These are phyloP conservation scores for Rhizoglyphus robini DNA, from an alignment of 1,140 invertebrate genomes.

Conservation along the genomic window DNA sequence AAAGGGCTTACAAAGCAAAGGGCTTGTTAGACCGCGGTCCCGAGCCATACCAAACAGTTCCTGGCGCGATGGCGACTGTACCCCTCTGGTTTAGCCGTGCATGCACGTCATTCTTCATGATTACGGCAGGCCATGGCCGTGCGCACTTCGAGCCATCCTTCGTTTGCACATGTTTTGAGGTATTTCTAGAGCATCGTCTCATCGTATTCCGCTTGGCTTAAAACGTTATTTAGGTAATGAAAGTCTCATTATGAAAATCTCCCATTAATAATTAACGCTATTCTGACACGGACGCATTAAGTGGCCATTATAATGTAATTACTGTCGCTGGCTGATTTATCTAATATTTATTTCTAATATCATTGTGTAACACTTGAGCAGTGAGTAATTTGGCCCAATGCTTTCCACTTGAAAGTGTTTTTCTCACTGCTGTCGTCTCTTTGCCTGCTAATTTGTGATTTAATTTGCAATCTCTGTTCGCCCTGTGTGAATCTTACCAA, in stretches of 20 bases:
- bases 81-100: no score
- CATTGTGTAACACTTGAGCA: background rate
- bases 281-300: no score
- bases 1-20: background rate
- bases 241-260: no score
- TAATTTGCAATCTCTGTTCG: conserved; percentile 3
- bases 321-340: background rate
- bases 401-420: background rate
- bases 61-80: no score
- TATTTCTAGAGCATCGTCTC: background rate
- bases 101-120: background rate
- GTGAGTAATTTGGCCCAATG: background rate
- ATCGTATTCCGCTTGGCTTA: no score
- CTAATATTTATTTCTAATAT: background rate
- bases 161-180: background rate
- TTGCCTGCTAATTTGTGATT: conserved; percentile 5
- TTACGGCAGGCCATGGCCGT: background rate
- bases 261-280: no score
- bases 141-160: no score
- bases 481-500: background rate
- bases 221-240: no score
- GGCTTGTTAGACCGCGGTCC: no score
- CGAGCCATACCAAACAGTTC: background rate
- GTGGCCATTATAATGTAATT: no score
- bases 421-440: background rate